Evolutionary conservation across 2,888 invertebrate genomes (phyloP).

Genomic region (Thumatha senex): DNA sequence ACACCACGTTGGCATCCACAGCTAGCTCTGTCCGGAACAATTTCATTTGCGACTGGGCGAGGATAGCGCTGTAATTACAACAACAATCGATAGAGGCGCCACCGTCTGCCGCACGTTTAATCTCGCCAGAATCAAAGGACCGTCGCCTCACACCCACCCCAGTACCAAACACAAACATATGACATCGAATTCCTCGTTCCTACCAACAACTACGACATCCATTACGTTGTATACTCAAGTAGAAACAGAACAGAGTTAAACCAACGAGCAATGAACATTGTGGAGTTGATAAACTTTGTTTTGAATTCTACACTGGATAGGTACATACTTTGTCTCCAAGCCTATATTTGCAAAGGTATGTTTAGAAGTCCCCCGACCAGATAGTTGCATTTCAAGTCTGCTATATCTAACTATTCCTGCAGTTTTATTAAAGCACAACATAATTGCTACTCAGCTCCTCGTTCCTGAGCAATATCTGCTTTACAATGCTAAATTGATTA

Average conservation of each 20-base stretch:
- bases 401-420: constrained; percentile 66
- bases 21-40: constrained; percentile 81
- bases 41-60: constrained; percentile 83
- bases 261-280: constrained; percentile 45
- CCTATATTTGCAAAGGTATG: constrained; percentile 74
- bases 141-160: constrained; percentile 76
- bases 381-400: constrained; percentile 78
- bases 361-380: constrained; percentile 72
- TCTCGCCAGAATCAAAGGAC: constrained; percentile 82
- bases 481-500: not conserved
- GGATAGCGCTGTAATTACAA: constrained; percentile 83
- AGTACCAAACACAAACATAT: constrained; percentile 48
- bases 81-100: constrained; percentile 84
- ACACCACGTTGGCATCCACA: constrained; percentile 74
- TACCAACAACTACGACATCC: constrained; percentile 28
- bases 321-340: constrained; percentile 75
- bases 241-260: not conserved
- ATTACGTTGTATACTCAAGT: constrained; percentile 39
- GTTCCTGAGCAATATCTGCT: constrained; percentile 41
- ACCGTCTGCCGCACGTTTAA: constrained; percentile 84
- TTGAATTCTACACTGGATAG: constrained; percentile 52
- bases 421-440: constrained; percentile 73
- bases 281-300: constrained; percentile 43
- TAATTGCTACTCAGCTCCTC: constrained; percentile 48
- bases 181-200: constrained; percentile 36